A percentile compares a stretch with the other conserved stretches of the same genome.
Evolutionary conservation across 53 echinoderm and acorn worm genomes (phyloP).

Genomic region (Arbacia lixula): DNA sequence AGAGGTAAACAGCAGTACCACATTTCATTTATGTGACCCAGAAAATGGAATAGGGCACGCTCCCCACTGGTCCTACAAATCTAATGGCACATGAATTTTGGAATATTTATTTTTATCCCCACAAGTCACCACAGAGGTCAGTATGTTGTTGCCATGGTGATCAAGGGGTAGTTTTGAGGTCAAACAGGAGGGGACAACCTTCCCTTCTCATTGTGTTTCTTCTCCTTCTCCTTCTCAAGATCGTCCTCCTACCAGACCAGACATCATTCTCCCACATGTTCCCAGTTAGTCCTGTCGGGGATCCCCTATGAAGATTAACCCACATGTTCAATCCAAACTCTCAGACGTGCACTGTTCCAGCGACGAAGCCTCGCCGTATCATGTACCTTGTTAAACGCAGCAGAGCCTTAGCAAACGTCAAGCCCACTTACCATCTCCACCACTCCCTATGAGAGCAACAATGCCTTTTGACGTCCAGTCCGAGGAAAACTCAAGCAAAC

Average conservation of each 20-base stretch:
- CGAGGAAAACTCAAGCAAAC: no score
- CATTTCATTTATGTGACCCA: no score
- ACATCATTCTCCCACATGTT: background rate
- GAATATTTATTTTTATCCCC: no score
- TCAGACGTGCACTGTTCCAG: background rate
- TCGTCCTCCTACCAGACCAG: background rate
- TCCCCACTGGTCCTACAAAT: no score
- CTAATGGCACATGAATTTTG: no score
- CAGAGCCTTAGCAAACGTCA: background rate
- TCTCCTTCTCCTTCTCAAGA: background rate
- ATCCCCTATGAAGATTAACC: conserved; percentile 37
- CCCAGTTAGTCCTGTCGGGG: background rate
- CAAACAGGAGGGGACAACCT: background rate
- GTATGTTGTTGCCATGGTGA: conserved; percentile 26
- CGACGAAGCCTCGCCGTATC: conserved; percentile 22
- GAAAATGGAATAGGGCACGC: no score
- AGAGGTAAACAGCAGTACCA: no score
- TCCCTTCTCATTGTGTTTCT: conserved; percentile 1
- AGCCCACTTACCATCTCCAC: no score
- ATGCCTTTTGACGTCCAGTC: background rate
- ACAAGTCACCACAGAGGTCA: background rate
- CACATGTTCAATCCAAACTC: background rate
- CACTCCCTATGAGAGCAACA: no score
- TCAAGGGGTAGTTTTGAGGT: conserved; percentile 30
- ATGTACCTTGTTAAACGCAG: conserved; percentile 14